A percentile compares a stretch with the other conserved stretches of the same genome.
phyloP scores from a whole-genome alignment of 2,888 invertebrate genomes.

The Erynnis tages region DNA sequence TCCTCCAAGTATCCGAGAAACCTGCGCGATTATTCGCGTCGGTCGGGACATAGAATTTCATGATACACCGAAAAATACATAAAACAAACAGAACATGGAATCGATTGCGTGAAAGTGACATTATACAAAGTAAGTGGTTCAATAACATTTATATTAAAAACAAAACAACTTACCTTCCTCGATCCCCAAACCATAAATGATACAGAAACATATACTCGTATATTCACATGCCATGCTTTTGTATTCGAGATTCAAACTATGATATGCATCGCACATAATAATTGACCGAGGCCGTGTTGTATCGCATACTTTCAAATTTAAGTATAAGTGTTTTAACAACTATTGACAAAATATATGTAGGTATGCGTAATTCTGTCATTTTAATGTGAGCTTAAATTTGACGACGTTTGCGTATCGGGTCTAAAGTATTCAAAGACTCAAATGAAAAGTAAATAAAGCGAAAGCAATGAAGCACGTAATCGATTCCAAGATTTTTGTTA shows the following conservation, averaged over 20 bases:
- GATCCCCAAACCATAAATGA: slow-evolving; percentile 27
- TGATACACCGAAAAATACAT: slow-evolving; percentile 46
- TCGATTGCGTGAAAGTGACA: slow-evolving; percentile 61
- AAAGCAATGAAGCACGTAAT: slow-evolving; percentile 54
- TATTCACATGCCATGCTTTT: slow-evolving; percentile 60
- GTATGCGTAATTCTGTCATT: neutral
- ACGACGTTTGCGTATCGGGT: neutral
- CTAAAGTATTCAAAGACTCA: neutral
- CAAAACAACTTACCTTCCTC: slow-evolving; percentile 65
- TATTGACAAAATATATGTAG: neutral
- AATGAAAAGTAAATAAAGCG: slow-evolving; percentile 33
- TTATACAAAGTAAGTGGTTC: slow-evolving; percentile 34
- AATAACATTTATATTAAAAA: slow-evolving; percentile 33
- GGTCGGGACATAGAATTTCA: slow-evolving; percentile 23
- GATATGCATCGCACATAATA: neutral
- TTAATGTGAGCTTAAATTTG: neutral
- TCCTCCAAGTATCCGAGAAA: slow-evolving; percentile 73
- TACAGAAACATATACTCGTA: too few relatives aligned
- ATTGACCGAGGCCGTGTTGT: neutral
- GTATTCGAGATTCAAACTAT: slow-evolving; percentile 8
- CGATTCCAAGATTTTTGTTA: slow-evolving; percentile 67
- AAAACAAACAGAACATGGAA: slow-evolving; percentile 64
- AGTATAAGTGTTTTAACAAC: neutral
- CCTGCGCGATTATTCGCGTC: neutral
- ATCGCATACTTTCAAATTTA: slow-evolving; percentile 4